These are phyloP conservation scores for Zoroaster sp. DNA, from an alignment of 53 echinoderm and acorn worm species.

Conservation along the genomic window DNA sequence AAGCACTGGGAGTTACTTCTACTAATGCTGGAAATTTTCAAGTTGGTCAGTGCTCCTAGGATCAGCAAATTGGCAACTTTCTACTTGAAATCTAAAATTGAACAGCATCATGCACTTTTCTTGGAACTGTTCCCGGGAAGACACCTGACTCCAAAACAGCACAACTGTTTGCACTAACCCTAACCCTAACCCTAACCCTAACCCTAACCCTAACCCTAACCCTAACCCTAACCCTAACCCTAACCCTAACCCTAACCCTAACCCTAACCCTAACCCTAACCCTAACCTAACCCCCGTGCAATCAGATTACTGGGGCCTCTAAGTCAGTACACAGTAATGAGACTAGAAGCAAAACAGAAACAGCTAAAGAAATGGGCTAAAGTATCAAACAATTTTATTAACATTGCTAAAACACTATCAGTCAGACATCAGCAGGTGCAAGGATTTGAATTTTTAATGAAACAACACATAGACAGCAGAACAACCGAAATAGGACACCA, in stretches of 20 bases:
- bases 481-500: neutral
- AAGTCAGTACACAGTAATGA: too few species aligned
- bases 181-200: slow-evolving; percentile 33
- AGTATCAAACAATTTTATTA: slow-evolving; percentile 42
- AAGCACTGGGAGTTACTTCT: slow-evolving; percentile 44
- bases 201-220: slow-evolving; percentile 15
- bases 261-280: slow-evolving; percentile 32
- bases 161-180: slow-evolving; percentile 58
- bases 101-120: slow-evolving; percentile 55
- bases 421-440: slow-evolving; percentile 46
- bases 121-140: slow-evolving; percentile 52
- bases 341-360: too few species aligned
- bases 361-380: too few species aligned
- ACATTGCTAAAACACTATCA: slow-evolving; percentile 57
- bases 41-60: slow-evolving; percentile 31
- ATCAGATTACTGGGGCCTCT: slow-evolving; percentile 34
- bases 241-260: slow-evolving; percentile 9
- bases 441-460: slow-evolving; percentile 34
- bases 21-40: slow-evolving; percentile 36
- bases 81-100: slow-evolving; percentile 33
- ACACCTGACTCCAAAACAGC: slow-evolving; percentile 66
- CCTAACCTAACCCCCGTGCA: neutral
- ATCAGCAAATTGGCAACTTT: slow-evolving; percentile 36
- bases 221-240: slow-evolving; percentile 20
- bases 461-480: neutral